Base-by-base conservation (phyloP, 2,888 invertebrate species). In the Microplitis manilae region DNA sequence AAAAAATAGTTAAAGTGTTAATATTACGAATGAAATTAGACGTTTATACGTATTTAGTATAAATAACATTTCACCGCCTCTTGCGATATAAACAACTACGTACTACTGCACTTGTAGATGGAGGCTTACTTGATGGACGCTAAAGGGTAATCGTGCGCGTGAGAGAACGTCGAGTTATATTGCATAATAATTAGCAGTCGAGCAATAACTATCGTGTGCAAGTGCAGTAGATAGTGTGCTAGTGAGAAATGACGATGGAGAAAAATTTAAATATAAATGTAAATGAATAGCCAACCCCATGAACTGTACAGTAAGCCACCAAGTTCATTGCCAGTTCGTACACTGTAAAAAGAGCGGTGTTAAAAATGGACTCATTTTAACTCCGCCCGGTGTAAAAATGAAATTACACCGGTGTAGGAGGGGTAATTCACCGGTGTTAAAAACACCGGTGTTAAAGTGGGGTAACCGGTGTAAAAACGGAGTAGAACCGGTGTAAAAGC, bases 171-270 rank as follows among this genome's bases (percentile, higher is more conserved):
- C 80, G 80, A 81, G 75, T 81, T 82, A 85, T 85, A 85, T 85
- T 86, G 85, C 86, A 86, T 86, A 86, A 86, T 85, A 86, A 86
- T 86, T 86, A 86, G 83, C 82, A 80, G 84, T 77, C 81, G 83
- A 65, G 83, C 80, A 80, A 83, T 83, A 83, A 81, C 83, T 82
- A 38, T 71, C n/a, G 17, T 9, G 50, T 30, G n/a, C 62, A 15
- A n/a, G 50, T 17, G 13, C 50, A 9, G 62, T n/a, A 65, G 65
- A 65, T 65, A 65, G 2, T 30, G 13, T 38, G 30, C 64, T 59
- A 41, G 75, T 60, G 68, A 71, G 68, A 71, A 59, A 40, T 41
- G 2, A 30, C 4, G 2, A 4, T 2, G 30, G 15, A 38, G 8
- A 38, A 40, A 68, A 40, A 68, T 68, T 9, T 17, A 64, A 62